Percentiles rank a stretch among this genome's conserved stretches.
These are phyloP conservation scores for Acleris holmiana DNA, from an alignment of 2,888 invertebrate genomes.

Conservation along the genomic window DNA sequence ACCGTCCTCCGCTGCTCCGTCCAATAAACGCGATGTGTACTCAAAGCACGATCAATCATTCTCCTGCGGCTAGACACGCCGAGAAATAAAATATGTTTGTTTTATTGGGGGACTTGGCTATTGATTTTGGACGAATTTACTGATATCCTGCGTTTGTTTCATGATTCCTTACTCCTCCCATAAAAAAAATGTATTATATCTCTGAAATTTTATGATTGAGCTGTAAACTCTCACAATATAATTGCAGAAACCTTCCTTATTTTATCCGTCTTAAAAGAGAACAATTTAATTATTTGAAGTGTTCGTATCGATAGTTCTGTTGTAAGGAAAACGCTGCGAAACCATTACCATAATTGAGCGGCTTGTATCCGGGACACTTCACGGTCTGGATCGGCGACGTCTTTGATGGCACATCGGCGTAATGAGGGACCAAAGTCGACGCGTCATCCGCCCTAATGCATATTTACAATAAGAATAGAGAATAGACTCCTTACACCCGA, in stretches of 20 bases:
- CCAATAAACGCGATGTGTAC: slow-evolving; percentile 72
- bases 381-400: slow-evolving; percentile 67
- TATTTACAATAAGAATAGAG: slow-evolving; percentile 67
- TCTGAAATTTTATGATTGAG: background rate
- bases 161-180: background rate
- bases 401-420: slow-evolving; percentile 73
- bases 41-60: slow-evolving; percentile 81
- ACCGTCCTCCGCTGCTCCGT: slow-evolving; percentile 59
- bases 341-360: slow-evolving; percentile 81
- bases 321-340: slow-evolving; percentile 66
- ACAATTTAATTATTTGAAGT: slow-evolving; percentile 63
- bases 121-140: slow-evolving; percentile 73
- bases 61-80: slow-evolving; percentile 65
- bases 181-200: background rate
- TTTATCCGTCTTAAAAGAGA: background rate
- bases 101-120: slow-evolving; percentile 67
- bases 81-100: slow-evolving; percentile 76
- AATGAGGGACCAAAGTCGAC: slow-evolving; percentile 68
- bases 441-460: slow-evolving; percentile 70
- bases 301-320: slow-evolving; percentile 47
- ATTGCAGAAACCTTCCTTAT: background rate
- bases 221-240: background rate
- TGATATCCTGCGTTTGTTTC: slow-evolving; percentile 47
- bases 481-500: slow-evolving; percentile 50
- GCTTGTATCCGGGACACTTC: slow-evolving; percentile 74